Evolutionary conservation across 2,113 vertebrate species (phyloP).

Genomic region (Barnardius zonarius): DNA sequence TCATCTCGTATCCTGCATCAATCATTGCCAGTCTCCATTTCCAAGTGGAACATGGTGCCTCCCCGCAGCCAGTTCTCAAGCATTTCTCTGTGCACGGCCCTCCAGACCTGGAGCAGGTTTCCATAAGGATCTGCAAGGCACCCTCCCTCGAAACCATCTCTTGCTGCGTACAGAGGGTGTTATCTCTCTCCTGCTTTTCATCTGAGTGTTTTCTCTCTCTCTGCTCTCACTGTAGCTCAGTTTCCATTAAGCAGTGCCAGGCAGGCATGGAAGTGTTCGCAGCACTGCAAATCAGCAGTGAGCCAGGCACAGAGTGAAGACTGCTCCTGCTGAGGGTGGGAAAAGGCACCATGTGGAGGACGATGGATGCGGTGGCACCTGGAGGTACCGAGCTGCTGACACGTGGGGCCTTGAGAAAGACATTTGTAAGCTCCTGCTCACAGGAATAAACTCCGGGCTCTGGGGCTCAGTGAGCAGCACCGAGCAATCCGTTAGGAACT

Average conservation of each 20-base stretch:
- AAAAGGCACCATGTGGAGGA: neutral
- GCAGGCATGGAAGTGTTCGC: fast-evolving
- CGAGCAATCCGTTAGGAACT: neutral
- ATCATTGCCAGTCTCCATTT: neutral
- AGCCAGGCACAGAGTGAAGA: neutral
- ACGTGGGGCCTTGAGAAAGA: fast-evolving
- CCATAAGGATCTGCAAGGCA: neutral
- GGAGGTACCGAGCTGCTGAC: neutral
- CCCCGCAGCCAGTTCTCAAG: neutral
- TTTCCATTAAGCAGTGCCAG: neutral
- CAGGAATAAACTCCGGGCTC: neutral
- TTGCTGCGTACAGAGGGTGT: neutral
- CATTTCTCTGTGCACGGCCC: neutral
- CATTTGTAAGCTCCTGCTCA: neutral
- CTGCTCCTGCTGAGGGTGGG: neutral
- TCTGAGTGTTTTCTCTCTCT: neutral
- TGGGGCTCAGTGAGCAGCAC: neutral
- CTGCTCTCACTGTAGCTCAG: neutral
- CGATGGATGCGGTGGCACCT: fast-evolving
- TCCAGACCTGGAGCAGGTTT: neutral
- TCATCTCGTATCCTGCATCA: neutral
- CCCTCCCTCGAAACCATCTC: neutral
- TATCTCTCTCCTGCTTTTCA: neutral
- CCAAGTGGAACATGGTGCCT: neutral
- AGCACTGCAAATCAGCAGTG: neutral